Evolutionary conservation across 2,113 vertebrate genomes (phyloP).

Genomic region (Lampris megalopsis): DNA sequence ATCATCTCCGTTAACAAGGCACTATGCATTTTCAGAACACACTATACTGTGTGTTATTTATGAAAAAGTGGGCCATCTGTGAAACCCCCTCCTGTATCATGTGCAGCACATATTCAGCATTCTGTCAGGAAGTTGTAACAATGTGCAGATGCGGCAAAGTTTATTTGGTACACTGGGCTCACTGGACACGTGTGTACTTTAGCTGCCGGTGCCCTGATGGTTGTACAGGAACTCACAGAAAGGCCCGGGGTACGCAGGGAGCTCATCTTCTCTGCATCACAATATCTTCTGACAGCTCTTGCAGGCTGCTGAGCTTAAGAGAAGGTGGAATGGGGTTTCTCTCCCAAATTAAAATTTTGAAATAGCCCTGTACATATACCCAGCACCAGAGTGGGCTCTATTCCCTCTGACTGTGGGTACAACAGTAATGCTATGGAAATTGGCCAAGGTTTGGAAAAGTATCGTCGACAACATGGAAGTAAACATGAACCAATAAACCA

Average conservation of each 20-base stretch:
- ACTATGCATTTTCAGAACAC: background rate
- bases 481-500: too few species aligned
- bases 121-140: slow-evolving; percentile 44
- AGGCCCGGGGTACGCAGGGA: slow-evolving; percentile 13
- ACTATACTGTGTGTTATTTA: background rate
- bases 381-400: too few species aligned
- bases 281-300: slow-evolving; percentile 18
- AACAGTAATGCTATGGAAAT: too few species aligned
- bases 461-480: too few species aligned
- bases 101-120: slow-evolving; percentile 63
- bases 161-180: slow-evolving; percentile 47
- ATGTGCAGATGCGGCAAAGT: slow-evolving; percentile 55
- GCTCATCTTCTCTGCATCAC: background rate
- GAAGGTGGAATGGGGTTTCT: background rate
- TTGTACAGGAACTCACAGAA: background rate
- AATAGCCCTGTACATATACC: too few species aligned
- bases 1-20: too few species aligned
- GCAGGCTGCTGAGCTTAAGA: slow-evolving; percentile 4
- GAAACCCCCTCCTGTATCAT: slow-evolving; percentile 6
- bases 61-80: slow-evolving; percentile 63
- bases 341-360: background rate
- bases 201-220: slow-evolving; percentile 35
- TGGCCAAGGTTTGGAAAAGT: too few species aligned
- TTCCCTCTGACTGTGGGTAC: too few species aligned
- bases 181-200: slow-evolving; percentile 16